Conservation (phyloP, 2,888 invertebrate genomes). For the Cartodere bifasciata region DNA sequence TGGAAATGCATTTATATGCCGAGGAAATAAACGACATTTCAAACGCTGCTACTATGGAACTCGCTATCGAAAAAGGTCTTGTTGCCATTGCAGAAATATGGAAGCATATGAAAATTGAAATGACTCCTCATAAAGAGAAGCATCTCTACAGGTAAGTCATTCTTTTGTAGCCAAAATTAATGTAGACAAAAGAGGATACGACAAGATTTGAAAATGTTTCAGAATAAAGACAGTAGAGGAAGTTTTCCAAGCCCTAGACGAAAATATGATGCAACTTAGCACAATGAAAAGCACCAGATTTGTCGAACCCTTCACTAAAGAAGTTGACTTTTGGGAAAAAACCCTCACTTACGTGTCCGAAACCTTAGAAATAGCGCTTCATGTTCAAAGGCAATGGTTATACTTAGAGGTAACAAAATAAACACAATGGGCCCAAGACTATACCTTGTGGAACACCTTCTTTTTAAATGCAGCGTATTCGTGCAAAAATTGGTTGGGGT, state of each 20-base stretch:
- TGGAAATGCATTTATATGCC: slow-evolving; percentile 70
- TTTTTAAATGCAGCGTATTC: no score
- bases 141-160: slow-evolving; percentile 36
- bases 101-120: slow-evolving; percentile 58
- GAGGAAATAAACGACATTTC: slow-evolving; percentile 79
- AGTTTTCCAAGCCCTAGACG: slow-evolving; percentile 66
- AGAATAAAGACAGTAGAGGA: slow-evolving; percentile 67
- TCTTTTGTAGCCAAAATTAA: no score
- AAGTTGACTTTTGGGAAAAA: slow-evolving; percentile 80
- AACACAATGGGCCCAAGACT: no score
- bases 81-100: slow-evolving; percentile 59
- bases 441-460: no score
- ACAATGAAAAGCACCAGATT: slow-evolving; percentile 80
- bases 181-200: no score
- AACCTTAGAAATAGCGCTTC: slow-evolving; percentile 65
- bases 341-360: slow-evolving; percentile 70
- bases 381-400: slow-evolving; percentile 74
- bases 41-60: slow-evolving; percentile 77
- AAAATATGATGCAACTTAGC: slow-evolving; percentile 71
- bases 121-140: slow-evolving; percentile 54
- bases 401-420: slow-evolving; percentile 53
- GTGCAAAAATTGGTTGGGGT: no score
- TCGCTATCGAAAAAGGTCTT: slow-evolving; percentile 72
- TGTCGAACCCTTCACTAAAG: slow-evolving; percentile 72
- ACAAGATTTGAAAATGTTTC: slow-evolving; percentile 29